These are phyloP conservation scores for Xenopus petersii DNA, from an alignment of 2,797 vertebrate species.

Conservation along the genomic window DNA sequence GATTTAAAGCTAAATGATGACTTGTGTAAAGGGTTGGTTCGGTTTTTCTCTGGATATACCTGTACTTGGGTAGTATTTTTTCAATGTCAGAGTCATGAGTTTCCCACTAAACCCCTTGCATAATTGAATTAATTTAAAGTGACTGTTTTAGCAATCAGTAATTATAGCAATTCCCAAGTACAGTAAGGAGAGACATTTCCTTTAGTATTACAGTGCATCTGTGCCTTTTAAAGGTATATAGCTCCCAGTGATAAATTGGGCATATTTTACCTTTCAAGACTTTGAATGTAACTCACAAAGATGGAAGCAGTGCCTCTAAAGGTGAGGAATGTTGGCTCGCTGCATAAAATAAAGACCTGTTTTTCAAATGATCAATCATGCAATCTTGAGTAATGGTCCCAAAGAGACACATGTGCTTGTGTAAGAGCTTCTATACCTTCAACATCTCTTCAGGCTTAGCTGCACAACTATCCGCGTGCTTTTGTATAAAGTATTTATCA, in stretches of 20 bases:
- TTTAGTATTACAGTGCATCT: no score
- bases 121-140: no score
- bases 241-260: background rate
- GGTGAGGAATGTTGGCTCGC: slow-evolving; percentile 14
- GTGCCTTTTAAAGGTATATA: background rate
- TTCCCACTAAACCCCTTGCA: no score
- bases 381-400: slow-evolving; percentile 14
- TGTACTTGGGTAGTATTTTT: no score
- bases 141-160: no score
- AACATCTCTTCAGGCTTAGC: background rate
- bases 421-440: slow-evolving; percentile 1
- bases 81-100: no score
- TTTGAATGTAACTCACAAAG: background rate
- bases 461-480: background rate
- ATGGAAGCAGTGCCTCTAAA: background rate
- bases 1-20: no score
- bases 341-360: background rate
- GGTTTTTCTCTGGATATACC: no score
- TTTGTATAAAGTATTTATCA: slow-evolving; percentile 2
- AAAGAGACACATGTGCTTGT: slow-evolving; percentile 5
- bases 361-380: slow-evolving; percentile 22
- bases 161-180: background rate
- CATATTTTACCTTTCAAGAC: background rate
- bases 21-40: no score
- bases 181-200: no score